Base-by-base conservation (phyloP, 1,140 invertebrate genomes). In the Hyposmocoma kahamanoa region DNA sequence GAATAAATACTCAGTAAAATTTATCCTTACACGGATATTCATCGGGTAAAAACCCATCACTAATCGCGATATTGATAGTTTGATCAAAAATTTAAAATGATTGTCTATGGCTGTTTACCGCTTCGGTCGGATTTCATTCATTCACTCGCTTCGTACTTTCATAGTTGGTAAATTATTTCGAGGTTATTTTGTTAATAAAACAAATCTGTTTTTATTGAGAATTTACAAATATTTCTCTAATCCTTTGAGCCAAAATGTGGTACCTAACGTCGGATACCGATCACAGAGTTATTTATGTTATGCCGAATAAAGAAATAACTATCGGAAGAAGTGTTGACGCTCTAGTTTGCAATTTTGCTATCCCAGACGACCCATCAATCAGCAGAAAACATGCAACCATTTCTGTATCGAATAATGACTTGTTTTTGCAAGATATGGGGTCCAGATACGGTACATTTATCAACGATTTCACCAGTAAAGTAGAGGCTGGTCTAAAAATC, bases 381-480 rank as follows among this genome's bases (percentile, higher is more conserved):
- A 89, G 88, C 56, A 84, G 88, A 48, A 84, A 84, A 54, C 88
- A 89, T 84, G 88, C 87, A 2, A 68, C 60, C 3, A 42, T 90
- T 3, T 47, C 57, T 1, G 32, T 72, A 22, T 42, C 56, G 17
- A 52, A 77, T 38, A 56, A 67, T 11, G 50, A 62, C 39, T 62
- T 89, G 17, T 58, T 67, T 2, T 39, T 86, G 24, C 60, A 66
- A 45, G 90, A 90, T 67, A 60, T 84, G 13, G 85, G 72, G 36
- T 90, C 89, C 9, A 87, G 83, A 50, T 90, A 89, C 58, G 88
- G 88, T 2, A 90, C 89, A 6, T 88, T 73, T 42, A 47, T 88
- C 15, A 88, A 89, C 53, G 49, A 73, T n/a, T 63, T 54, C n/a
- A 67, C 65, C 34, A 63, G 72, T 15, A 76, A 77, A 56, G 36